Evolutionary conservation across 2,797 vertebrate species (phyloP).

Genomic region (Microchirus variegatus): DNA sequence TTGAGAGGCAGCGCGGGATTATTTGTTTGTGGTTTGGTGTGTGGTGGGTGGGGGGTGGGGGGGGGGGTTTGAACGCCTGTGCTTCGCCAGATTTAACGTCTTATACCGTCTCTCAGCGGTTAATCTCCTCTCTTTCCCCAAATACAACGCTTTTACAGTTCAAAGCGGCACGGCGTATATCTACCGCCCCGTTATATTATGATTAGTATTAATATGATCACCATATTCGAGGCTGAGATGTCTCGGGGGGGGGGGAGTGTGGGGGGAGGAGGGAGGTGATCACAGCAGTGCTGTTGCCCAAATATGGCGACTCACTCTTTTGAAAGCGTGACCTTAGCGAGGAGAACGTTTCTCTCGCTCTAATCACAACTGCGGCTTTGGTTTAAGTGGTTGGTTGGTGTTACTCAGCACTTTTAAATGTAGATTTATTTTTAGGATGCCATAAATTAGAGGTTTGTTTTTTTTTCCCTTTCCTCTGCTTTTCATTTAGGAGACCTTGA

Average conservation of each 20-base stretch:
- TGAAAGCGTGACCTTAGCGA: conserved; percentile 74
- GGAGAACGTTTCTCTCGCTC: conserved; percentile 41
- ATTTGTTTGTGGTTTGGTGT: conserved; percentile 78
- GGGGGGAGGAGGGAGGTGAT: conserved; percentile 32
- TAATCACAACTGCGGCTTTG: conserved; percentile 52
- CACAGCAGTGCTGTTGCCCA: conserved; percentile 61
- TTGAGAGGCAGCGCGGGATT: conserved; percentile 74
- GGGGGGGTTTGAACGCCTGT: conserved; percentile 48
- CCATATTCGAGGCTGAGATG: conserved; percentile 73
- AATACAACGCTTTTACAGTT: conserved; percentile 82
- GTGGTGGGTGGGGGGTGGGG: conserved; percentile 6
- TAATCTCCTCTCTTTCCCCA: conserved; percentile 80
- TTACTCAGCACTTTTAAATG: conserved; percentile 63
- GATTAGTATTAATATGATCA: conserved; percentile 83
- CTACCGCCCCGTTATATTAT: conserved; percentile 74
- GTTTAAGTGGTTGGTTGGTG: conserved; percentile 39
- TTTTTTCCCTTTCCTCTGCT: conserved; percentile 14
- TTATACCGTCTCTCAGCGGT: conserved; percentile 68
- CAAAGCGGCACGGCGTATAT: conserved; percentile 77
- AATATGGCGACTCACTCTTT: conserved; percentile 57
- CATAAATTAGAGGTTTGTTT: conserved; percentile 32
- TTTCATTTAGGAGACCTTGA: conserved; percentile 18
- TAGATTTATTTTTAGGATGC: not conserved
- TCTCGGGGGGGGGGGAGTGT: conserved; percentile 61
- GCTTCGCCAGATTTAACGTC: conserved; percentile 78